Conservation (phyloP, 2,113 vertebrate species). For the Rhea pennata region DNA sequence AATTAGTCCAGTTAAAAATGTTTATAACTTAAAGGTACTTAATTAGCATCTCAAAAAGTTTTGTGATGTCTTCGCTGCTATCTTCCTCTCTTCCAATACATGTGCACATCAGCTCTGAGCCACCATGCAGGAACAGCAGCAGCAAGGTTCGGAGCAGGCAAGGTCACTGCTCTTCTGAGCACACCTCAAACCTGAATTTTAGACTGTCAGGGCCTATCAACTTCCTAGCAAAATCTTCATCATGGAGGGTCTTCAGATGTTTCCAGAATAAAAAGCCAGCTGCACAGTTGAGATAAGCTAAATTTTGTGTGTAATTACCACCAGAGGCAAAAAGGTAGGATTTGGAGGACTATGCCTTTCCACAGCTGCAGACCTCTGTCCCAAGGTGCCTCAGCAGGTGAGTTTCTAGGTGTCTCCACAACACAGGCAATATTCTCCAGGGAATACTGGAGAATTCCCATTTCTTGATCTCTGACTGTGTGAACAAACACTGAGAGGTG, state of each 20-base stretch:
- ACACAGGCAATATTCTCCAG: neutral
- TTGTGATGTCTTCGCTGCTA: rapidly evolving
- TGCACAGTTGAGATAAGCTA: neutral
- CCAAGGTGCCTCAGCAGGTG: too few species aligned
- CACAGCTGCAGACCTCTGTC: neutral
- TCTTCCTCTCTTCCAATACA: neutral
- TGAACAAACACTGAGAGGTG: rapidly evolving
- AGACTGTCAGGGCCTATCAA: neutral
- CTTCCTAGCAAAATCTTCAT: neutral
- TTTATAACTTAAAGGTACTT: conserved; percentile 18
- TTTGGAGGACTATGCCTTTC: neutral
- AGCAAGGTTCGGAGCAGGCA: neutral
- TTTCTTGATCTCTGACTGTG: neutral
- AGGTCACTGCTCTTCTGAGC: neutral
- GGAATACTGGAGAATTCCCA: neutral
- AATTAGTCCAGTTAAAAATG: conserved; percentile 46
- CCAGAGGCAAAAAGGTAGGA: neutral
- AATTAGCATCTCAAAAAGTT: conserved; percentile 56
- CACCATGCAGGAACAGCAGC: neutral
- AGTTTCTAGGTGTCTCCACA: neutral
- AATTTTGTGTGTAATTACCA: neutral
- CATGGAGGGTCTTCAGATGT: neutral
- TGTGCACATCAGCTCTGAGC: neutral
- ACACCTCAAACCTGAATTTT: neutral
- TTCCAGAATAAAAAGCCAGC: neutral